Evolutionary conservation across 1,140 invertebrate species (phyloP), one percentile per base, ranked within the genome.

Genomic region (Chelonus insularis): DNA sequence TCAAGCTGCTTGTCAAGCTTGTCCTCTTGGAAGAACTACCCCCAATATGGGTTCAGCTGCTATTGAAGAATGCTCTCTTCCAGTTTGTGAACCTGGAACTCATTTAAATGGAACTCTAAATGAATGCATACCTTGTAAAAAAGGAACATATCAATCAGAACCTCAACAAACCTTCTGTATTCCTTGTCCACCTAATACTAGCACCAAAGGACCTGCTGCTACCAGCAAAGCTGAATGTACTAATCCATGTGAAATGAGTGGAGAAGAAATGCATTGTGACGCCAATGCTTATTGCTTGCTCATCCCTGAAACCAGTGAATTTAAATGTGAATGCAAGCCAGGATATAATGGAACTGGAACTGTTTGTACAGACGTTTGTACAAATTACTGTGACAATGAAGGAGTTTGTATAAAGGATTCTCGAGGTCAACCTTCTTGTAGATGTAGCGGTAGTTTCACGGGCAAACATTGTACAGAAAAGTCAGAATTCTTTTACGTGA

Each of bases 401-500:
- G 95, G 95, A 1, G 85, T 88, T 18, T 98, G 96, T 76, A 84
- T 94, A 8, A 97, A 96, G 73, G 92, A 96, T 72, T 83, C 86
- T 0, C 82, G 90, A 60, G 91, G 91, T 1, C 87, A 91, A 71
- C 93, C 94, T 0, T 89, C 90, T 0, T 97, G 94, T 73, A 85
- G 92, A 61, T 97, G 94, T 73, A 87, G 91, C 4, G 93, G 94
- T 1, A 95, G 93, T 52, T 97, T 95, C 80, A 95, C 93, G 9
- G 94, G 94, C n/a, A 89, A 91, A 64, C 89, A 91, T 60, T 96
- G 93, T 71, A 86, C 89, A 3, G 92, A 94, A 68, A 96, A 96
- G 75, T 95, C 93, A 1, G 92, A 96, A 71, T 96, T 97, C 77
- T 93, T 94, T 3, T 97, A 96, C 77, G 95, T 96, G 61, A 94